Evolutionary conservation across 2,797 vertebrate species (phyloP), one percentile per base, ranked within the genome.

Genomic region (Thaleichthys pacificus): DNA sequence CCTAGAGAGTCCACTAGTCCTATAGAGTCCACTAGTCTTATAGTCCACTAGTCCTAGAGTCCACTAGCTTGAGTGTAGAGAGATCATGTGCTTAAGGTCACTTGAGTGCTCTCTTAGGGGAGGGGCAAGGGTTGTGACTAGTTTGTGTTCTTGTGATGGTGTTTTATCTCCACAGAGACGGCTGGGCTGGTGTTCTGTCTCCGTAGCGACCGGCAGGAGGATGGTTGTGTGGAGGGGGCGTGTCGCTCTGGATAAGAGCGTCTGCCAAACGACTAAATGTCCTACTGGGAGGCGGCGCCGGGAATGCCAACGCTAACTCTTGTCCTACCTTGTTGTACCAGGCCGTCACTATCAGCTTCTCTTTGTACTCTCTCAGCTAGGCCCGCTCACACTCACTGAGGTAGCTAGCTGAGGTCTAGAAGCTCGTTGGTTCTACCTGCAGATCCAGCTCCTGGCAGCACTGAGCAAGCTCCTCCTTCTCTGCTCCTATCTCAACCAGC

Each of bases 321-420:
- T 26, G 7, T 42, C 66, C 79, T 83, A 99, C 97, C 95, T 98
- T 97, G 87, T 98, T 99, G 83, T 99, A 97, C 97, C 98, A 99
- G 0, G 97, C 98, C 7, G 96, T 96, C 47, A 99, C 98, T 72
- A 99, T 96, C 75, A 99, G 90, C 82, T 98, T 97, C 88, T 99
- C 98, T 87, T 99, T 97, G 54, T 95, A 94, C 71, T 98, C 97
- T 80, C 93, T 94, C 68, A 98, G 91, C 84, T 95, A 96, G 61
- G 95, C 95, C 81, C 96, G 93, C 82, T 98, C 97, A 93, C 93
- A n/a, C n/a, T n/a, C n/a, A n/a, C n/a, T n/a, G n/a, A n/a, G n/a
- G n/a, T n/a, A n/a, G n/a, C n/a, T n/a, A n/a, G n/a, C n/a, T n/a
- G n/a, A 17, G 38, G 32, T 0, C 5, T 35, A 35, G 32, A 35